Percentiles rank a stretch among this genome's conserved stretches.
Evolutionary conservation across 64 coral and sea anemone genomes (phyloP).

Genomic region (Stylophora pistillata): DNA sequence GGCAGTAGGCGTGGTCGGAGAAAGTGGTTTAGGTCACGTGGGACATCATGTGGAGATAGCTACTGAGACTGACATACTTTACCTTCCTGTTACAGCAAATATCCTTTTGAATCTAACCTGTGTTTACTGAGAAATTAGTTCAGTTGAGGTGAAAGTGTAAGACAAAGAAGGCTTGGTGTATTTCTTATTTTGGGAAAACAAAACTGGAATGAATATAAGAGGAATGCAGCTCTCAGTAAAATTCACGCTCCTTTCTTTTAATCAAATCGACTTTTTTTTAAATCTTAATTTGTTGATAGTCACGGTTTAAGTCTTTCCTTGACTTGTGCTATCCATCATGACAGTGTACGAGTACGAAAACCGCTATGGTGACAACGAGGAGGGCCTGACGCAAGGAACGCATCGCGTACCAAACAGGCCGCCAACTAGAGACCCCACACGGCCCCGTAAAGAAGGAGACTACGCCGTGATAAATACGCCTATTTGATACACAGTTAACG

Average conservation of each 20-base stretch:
- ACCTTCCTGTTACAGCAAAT: slow-evolving; percentile 96
- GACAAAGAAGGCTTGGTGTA: too few species aligned
- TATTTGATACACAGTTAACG: neutral
- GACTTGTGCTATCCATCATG: slow-evolving; percentile 71
- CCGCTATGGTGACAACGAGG: slow-evolving; percentile 63
- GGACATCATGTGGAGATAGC: slow-evolving; percentile 95
- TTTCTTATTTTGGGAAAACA: too few species aligned
- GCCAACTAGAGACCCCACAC: slow-evolving; percentile 76
- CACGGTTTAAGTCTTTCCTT: slow-evolving; percentile 45
- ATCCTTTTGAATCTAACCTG: slow-evolving; percentile 70
- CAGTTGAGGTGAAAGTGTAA: too few species aligned
- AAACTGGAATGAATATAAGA: too few species aligned
- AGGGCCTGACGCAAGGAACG: slow-evolving; percentile 47
- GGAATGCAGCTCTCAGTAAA: too few species aligned
- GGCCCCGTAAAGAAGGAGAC: slow-evolving; percentile 68
- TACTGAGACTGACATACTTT: slow-evolving; percentile 83
- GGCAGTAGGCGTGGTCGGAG: slow-evolving; percentile 91
- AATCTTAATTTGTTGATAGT: neutral
- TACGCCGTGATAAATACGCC: slow-evolving; percentile 24
- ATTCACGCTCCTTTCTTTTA: too few species aligned
- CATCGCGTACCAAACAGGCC: slow-evolving; percentile 69
- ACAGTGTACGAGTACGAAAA: slow-evolving; percentile 89
- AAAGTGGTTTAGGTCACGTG: slow-evolving; percentile 81
- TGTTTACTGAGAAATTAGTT: too few species aligned
- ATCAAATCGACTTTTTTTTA: neutral